Percentiles rank a stretch among this genome's conserved stretches.
Evolutionary conservation across 2,888 invertebrate genomes (phyloP).

Genomic region (Trichopoda pennipes): DNA sequence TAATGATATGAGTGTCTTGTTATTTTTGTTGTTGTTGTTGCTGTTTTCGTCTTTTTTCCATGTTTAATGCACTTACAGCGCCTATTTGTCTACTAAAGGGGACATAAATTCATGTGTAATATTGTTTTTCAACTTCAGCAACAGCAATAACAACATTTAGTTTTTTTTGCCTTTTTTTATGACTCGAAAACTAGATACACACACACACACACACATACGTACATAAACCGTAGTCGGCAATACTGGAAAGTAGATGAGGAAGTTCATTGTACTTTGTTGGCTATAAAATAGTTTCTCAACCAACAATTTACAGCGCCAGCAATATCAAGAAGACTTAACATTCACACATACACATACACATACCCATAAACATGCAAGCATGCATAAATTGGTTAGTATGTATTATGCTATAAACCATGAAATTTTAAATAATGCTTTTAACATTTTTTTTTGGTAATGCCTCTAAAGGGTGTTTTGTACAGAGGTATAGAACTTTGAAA

Average conservation of each 20-base stretch:
- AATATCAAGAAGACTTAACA: not conserved
- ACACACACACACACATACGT: not conserved
- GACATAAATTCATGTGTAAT: constrained; percentile 53
- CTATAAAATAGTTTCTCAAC: constrained; percentile 32
- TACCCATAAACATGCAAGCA: not conserved
- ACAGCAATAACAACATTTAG: constrained; percentile 16
- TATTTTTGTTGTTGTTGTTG: not conserved
- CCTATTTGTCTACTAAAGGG: constrained; percentile 56
- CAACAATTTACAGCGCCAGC: constrained; percentile 15
- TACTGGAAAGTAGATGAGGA: constrained; percentile 10
- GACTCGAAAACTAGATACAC: not conserved
- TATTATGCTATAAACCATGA: constrained; percentile 18
- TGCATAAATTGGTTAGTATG: too few relatives aligned
- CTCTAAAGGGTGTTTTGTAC: too few relatives aligned
- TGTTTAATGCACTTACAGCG: constrained; percentile 43
- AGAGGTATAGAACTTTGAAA: too few relatives aligned
- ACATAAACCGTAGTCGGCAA: not conserved
- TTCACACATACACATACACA: not conserved
- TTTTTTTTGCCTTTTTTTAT: constrained; percentile 16
- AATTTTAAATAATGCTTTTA: constrained; percentile 8
- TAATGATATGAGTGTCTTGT: not conserved
- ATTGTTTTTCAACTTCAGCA: constrained; percentile 40
- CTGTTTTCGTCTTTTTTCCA: not conserved
- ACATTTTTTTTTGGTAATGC: too few relatives aligned
- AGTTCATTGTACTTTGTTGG: constrained; percentile 55